Conservation (phyloP, 2,113 vertebrate species). For the Rhizomys pruinosus region DNA sequence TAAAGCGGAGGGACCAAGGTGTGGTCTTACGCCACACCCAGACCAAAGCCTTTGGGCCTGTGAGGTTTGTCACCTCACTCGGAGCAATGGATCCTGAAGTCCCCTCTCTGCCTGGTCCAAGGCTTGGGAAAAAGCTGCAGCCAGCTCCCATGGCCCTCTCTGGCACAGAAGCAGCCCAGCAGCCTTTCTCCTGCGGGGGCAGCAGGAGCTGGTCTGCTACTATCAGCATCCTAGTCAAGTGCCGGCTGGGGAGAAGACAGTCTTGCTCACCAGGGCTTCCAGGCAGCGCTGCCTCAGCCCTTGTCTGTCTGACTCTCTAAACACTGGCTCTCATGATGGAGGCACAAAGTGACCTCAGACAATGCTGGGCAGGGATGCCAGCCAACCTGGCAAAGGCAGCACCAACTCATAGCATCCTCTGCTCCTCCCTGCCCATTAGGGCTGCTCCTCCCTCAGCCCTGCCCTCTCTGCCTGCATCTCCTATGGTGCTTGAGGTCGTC, state of each 20-base stretch:
- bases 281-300: not conserved
- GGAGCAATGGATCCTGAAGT: not conserved
- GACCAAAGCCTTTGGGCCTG: accelerated
- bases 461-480: not conserved
- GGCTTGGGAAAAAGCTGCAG: not conserved
- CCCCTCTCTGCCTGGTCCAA: not conserved
- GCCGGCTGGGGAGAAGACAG: not conserved
- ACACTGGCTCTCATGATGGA: not conserved
- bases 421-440: accelerated
- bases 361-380: not conserved
- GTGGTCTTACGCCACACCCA: accelerated
- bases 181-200: not conserved
- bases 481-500: not conserved
- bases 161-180: accelerated
- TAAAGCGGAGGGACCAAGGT: not conserved
- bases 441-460: not conserved
- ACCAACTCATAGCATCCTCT: no score
- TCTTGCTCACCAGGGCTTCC: not conserved
- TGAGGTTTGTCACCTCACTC: not conserved
- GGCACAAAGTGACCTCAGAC: not conserved
- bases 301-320: not conserved
- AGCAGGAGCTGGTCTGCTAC: not conserved
- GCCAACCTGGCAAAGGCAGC: not conserved
- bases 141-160: accelerated
- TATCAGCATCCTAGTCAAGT: accelerated